Base-by-base conservation (phyloP, 2,797 vertebrate species). In the Nannoperca australis region DNA sequence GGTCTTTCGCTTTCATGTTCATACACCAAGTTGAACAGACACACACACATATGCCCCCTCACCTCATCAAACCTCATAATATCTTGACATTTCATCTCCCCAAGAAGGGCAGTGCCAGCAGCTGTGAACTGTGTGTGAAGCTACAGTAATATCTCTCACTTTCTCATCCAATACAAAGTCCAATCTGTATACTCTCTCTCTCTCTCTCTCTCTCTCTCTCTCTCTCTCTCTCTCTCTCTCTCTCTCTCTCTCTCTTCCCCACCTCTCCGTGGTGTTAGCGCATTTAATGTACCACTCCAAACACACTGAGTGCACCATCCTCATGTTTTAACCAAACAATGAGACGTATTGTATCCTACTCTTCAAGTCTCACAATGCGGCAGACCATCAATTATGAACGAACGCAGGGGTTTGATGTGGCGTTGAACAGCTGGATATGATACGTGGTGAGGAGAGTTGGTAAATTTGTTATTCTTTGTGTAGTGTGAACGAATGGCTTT, bases 351-450 rank as follows among this genome's bases (percentile, higher is more conserved):
- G 47, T 61, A 50, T 81, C 70, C 27, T 73, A 73, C 64, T 73
- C 69, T 64, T 54, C 45, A 30, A 68, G 80, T 70, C 61, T 49
- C 76, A 71, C 60, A 70, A 30, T 73, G 75, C 76, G 27, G 59
- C 78, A 76, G 66, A 73, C 50, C 80, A 88, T 89, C 78, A 85
- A 82, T 89, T 86, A 91, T 90, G 86, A 83, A 84, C 75, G 73
- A 36, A 83, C 42, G 49, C 80, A 59, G 40, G 55, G 76, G 74
- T 84, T 81, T 89, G 62, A 87, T 85, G 81, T 64, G 61, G 55
- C 69, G 38, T 53, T 54, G 73, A 77, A 81, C 77, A 85, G 76
- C 80, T 73, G 73, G 78, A 78, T 81, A 32, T 78, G 63, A 73
- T 60, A 54, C 30, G 13, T 1, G 6, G 18, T 62, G 67, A 77